A percentile compares a stretch with the other conserved stretches of the same genome.
Conservation (phyloP, 2,797 vertebrate genomes). For the Enteromius thamalakanensis region DNA sequence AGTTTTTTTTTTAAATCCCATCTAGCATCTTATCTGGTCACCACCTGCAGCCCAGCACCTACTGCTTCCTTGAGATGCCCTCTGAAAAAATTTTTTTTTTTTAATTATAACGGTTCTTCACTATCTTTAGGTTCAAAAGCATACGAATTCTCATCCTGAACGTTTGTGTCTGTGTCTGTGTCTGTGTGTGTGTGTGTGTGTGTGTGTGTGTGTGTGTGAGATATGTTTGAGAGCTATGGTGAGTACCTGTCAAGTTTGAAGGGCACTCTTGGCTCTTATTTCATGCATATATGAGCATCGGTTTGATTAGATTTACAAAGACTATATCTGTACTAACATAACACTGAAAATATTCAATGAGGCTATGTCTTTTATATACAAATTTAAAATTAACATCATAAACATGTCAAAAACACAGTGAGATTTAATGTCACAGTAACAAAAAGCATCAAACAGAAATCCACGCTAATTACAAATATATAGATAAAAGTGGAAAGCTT, state of each 20-base stretch:
- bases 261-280: background rate
- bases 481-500: background rate
- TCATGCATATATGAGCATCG: background rate
- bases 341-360: background rate
- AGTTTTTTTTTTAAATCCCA: conserved; percentile 39
- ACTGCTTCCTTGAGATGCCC: conserved; percentile 25
- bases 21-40: conserved; percentile 64
- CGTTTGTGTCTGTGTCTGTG: too few species aligned
- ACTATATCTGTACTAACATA: too few species aligned
- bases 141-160: background rate
- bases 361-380: too few species aligned
- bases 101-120: conserved; percentile 18
- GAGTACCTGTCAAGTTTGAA: background rate
- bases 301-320: background rate
- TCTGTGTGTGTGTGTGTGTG: too few species aligned
- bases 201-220: too few species aligned
- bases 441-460: background rate
- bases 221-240: background rate
- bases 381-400: too few species aligned
- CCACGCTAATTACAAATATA: background rate
- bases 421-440: background rate
- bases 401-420: background rate
- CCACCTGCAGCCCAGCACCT: conserved; percentile 55
- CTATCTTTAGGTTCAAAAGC: conserved; percentile 12
- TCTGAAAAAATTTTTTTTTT: too few species aligned